Percentiles rank a stretch among this genome's conserved stretches.
Conservation (phyloP, 2,888 invertebrate species). For the Vanessa cardui region DNA sequence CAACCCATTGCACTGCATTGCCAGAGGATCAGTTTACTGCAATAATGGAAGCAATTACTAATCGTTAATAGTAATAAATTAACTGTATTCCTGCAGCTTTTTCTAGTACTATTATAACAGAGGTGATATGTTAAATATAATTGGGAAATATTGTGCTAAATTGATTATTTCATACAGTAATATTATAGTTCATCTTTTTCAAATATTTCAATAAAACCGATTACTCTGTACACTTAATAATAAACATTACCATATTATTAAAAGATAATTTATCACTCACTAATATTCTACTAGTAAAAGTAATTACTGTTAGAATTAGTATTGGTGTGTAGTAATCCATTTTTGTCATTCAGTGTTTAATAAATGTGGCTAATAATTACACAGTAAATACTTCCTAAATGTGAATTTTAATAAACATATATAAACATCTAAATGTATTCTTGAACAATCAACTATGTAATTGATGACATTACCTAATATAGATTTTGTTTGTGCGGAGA, state of each 20-base stretch:
- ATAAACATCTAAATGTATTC: background rate
- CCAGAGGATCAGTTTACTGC: constrained; percentile 81
- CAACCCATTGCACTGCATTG: constrained; percentile 93
- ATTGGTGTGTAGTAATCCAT: constrained; percentile 14
- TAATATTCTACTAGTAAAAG: background rate
- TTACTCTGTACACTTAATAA: background rate
- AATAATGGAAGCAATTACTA: constrained; percentile 36
- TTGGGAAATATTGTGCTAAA: background rate
- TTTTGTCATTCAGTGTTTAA: constrained; percentile 2
- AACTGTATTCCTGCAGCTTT: background rate
- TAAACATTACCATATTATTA: background rate
- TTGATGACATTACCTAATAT: background rate
- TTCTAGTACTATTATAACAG: constrained; percentile 7
- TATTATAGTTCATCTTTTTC: background rate
- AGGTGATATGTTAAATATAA: background rate
- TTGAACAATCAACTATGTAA: background rate
- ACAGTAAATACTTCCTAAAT: background rate
- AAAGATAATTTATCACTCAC: background rate
- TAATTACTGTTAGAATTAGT: constrained; percentile 6
- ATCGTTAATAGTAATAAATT: background rate
- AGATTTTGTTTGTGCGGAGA: background rate
- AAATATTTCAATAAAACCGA: background rate
- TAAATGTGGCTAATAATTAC: background rate
- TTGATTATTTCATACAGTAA: background rate
- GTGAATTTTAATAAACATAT: constrained; percentile 3